These are phyloP conservation scores for Copidosoma aretas DNA, from an alignment of 2,888 invertebrate genomes.

Conservation along the genomic window DNA sequence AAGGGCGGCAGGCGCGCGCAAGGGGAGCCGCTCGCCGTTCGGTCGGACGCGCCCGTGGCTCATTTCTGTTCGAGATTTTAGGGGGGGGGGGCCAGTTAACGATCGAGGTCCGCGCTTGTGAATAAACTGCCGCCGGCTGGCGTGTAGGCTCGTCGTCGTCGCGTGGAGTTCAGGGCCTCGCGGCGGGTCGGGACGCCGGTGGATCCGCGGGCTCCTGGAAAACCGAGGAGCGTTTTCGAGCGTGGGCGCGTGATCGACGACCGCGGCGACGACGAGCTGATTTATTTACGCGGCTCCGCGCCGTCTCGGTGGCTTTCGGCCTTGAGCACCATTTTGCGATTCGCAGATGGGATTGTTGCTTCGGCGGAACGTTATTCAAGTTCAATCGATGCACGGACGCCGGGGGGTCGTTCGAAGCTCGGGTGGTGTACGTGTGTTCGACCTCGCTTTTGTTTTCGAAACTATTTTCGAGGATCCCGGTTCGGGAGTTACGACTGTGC, in stretches of 20 bases:
- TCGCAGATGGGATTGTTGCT: too few species aligned
- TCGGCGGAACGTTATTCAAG: background rate
- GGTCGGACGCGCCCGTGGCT: slow-evolving; percentile 23
- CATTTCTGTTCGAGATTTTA: background rate
- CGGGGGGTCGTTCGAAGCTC: background rate
- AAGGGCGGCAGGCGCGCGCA: background rate
- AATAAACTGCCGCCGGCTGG: slow-evolving; percentile 46
- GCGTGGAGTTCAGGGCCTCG: slow-evolving; percentile 54
- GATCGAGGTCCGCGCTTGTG: slow-evolving; percentile 55
- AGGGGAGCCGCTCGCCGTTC: slow-evolving; percentile 34
- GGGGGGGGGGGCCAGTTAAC: slow-evolving; percentile 51
- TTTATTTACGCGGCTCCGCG: too few species aligned
- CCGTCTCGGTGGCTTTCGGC: too few species aligned
- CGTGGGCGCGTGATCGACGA: too few species aligned
- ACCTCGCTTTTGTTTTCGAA: slow-evolving; percentile 9
- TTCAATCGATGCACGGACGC: background rate
- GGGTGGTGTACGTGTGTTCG: background rate
- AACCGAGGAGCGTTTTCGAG: background rate
- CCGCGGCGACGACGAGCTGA: too few species aligned
- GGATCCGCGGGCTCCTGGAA: background rate
- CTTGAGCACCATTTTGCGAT: too few species aligned
- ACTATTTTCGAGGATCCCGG: background rate
- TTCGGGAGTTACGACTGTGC: slow-evolving; percentile 11
- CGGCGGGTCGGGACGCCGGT: background rate
- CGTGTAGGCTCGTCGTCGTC: slow-evolving; percentile 53